A percentile compares a stretch with the other conserved stretches of the same genome.
Evolutionary conservation across 64 coral and sea anemone genomes (phyloP).

Genomic region (Montipora sp.): DNA sequence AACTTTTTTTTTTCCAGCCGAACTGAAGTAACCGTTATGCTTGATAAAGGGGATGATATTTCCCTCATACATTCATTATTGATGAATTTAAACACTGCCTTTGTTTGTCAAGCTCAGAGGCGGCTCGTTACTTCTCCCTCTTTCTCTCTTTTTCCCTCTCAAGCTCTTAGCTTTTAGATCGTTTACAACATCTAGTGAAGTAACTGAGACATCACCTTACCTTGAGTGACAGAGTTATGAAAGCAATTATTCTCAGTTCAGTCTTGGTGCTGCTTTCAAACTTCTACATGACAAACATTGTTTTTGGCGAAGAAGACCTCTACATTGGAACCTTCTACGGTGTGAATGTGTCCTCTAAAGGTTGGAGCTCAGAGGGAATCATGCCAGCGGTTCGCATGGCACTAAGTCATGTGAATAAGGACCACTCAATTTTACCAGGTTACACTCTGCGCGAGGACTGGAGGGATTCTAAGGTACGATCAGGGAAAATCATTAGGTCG

Average conservation of each 20-base stretch:
- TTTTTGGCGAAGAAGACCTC: not conserved
- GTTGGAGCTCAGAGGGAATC: slow-evolving; percentile 39
- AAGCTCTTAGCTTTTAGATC: not conserved
- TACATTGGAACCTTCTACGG: slow-evolving; percentile 39
- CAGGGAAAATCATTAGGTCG: no score
- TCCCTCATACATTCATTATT: no score
- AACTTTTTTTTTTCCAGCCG: no score
- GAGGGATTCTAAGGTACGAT: slow-evolving; percentile 52
- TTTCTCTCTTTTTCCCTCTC: not conserved
- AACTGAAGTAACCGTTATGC: no score
- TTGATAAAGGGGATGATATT: no score
- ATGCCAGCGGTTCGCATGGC: slow-evolving; percentile 55
- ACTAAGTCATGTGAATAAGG: slow-evolving; percentile 24
- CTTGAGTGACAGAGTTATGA: not conserved
- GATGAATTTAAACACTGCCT: no score
- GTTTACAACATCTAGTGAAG: not conserved
- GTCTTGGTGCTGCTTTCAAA: not conserved
- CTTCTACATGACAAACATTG: not conserved
- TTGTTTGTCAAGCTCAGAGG: no score
- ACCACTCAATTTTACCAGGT: slow-evolving; percentile 4
- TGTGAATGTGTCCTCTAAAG: slow-evolving; percentile 17
- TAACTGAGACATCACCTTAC: not conserved
- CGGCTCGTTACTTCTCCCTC: no score
- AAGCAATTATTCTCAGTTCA: not conserved
- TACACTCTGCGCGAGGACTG: slow-evolving; percentile 29